A percentile compares a stretch with the other conserved stretches of the same genome.
These are phyloP conservation scores for Girardinus metallicus DNA, from an alignment of 2,797 vertebrate genomes.

Conservation along the genomic window DNA sequence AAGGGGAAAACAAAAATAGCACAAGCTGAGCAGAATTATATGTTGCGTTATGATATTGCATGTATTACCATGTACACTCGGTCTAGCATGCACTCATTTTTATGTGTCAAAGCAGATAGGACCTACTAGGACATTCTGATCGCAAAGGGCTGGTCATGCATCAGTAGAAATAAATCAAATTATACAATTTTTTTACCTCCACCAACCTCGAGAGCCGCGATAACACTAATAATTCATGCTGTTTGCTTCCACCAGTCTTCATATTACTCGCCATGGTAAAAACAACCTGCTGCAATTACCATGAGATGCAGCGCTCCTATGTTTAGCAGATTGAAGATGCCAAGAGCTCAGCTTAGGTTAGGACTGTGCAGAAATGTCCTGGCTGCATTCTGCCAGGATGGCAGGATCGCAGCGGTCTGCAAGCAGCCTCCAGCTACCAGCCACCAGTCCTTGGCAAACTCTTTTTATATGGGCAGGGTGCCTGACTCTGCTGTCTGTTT, in stretches of 20 bases:
- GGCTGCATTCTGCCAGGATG: constrained; percentile 50
- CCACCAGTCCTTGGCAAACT: constrained; percentile 59
- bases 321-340: constrained; percentile 68
- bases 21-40: constrained; percentile 10
- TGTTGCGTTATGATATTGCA: constrained; percentile 37
- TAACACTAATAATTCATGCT: constrained; percentile 61
- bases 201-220: constrained; percentile 37
- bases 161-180: constrained; percentile 69
- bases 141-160: constrained; percentile 56
- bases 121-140: constrained; percentile 51
- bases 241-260: constrained; percentile 50
- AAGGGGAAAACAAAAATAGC: neutral
- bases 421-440: constrained; percentile 54
- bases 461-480: constrained; percentile 47
- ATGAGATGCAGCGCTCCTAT: constrained; percentile 56
- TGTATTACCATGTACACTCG: constrained; percentile 34
- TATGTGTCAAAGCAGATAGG: constrained; percentile 58
- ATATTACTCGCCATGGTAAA: constrained; percentile 46
- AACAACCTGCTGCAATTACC: constrained; percentile 57
- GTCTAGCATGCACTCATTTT: constrained; percentile 57
- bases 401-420: constrained; percentile 64
- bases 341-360: constrained; percentile 61
- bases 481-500: constrained; percentile 53
- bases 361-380: constrained; percentile 64
- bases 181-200: constrained; percentile 63